These are phyloP conservation scores for Abramis brama DNA, from an alignment of 2,113 vertebrate species.

Conservation along the genomic window DNA sequence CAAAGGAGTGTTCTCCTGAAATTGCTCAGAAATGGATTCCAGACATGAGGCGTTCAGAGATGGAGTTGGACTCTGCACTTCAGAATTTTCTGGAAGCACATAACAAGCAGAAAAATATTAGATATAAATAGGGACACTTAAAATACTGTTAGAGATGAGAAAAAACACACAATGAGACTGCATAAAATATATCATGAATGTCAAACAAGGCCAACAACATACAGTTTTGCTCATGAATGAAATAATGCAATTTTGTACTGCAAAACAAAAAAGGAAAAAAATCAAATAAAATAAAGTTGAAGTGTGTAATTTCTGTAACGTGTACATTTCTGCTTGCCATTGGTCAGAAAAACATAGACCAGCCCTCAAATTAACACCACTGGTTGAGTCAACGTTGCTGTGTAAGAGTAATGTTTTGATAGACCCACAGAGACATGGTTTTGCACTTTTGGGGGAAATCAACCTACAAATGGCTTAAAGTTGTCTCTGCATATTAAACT, in stretches of 20 bases:
- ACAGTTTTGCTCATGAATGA: conserved; percentile 6
- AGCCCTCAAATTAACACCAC: not conserved
- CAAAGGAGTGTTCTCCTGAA: conserved; percentile 64
- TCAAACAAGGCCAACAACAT: not conserved
- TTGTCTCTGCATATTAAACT: not conserved
- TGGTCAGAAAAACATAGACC: not conserved
- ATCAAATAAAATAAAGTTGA: not conserved
- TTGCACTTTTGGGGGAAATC: not conserved
- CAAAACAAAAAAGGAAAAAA: not conserved
- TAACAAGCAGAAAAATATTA: conserved; percentile 18
- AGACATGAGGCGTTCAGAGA: conserved; percentile 75
- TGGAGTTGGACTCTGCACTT: conserved; percentile 74
- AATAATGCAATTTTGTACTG: not conserved
- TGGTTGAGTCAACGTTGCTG: no score
- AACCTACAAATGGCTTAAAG: not conserved
- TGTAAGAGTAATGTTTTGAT: not conserved
- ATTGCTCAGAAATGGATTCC: conserved; percentile 82
- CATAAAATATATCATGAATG: not conserved
- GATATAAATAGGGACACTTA: not conserved
- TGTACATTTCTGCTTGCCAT: not conserved
- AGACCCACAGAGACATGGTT: not conserved
- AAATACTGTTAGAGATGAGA: not conserved
- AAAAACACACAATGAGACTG: not conserved
- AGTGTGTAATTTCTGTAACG: not conserved
- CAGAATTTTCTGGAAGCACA: conserved; percentile 72